Evolutionary conservation across 1,140 invertebrate species (phyloP).

Genomic region (Halotydeus destructor): DNA sequence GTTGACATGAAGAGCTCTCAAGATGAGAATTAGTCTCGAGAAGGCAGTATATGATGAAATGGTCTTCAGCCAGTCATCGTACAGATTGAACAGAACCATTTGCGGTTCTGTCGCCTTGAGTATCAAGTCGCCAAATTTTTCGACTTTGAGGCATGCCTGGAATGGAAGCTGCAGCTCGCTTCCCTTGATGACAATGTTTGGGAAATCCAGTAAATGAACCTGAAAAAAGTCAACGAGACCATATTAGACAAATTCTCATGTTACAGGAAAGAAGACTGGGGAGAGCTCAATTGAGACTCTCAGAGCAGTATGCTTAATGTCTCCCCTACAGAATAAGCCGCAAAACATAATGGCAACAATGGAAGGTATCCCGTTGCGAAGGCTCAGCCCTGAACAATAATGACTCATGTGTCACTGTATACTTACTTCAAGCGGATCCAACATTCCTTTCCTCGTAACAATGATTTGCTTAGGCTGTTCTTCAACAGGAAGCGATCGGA

Average conservation of each 20-base stretch:
- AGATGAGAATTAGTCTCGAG: constrained; percentile 85
- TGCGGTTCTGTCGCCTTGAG: constrained; percentile 98
- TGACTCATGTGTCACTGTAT: neutral
- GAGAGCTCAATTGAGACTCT: neutral
- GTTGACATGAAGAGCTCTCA: constrained; percentile 92
- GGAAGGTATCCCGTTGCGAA: neutral
- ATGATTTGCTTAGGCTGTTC: constrained; percentile 99
- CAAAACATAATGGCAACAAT: neutral
- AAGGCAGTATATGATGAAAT: constrained; percentile 92
- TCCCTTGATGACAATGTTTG: constrained; percentile 99
- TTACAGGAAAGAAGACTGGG: neutral
- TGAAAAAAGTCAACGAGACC: constrained; percentile 8
- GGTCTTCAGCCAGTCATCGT: constrained; percentile 97
- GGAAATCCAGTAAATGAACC: constrained; percentile 95
- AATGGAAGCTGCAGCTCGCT: constrained; percentile 96
- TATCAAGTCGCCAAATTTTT: constrained; percentile 98
- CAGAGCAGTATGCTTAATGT: constrained; percentile 4
- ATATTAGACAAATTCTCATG: constrained; percentile 2
- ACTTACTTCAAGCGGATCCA: constrained; percentile 76
- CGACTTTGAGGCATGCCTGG: constrained; percentile 95
- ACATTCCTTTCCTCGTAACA: constrained; percentile 96
- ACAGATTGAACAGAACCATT: constrained; percentile 98
- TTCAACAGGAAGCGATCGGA: constrained; percentile 94
- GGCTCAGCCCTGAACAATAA: neutral
- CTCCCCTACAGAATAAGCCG: neutral